phyloP scores from a whole-genome alignment of 2,113 vertebrate genomes.

The Entelurus aequoreus region DNA sequence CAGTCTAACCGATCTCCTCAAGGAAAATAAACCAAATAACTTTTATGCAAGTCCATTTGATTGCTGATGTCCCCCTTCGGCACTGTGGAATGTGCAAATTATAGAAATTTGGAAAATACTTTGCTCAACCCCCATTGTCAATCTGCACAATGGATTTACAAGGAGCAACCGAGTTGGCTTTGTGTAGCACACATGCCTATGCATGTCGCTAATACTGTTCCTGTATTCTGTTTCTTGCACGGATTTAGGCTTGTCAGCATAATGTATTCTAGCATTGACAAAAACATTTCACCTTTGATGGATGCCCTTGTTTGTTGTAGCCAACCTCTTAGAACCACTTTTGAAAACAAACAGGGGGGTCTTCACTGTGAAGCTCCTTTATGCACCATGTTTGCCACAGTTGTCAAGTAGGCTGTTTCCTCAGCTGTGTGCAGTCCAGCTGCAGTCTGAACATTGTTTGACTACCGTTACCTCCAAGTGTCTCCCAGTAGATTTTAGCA shows the following conservation, averaged over 20 bases:
- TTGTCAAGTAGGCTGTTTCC: constrained; percentile 53
- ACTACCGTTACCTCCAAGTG: neutral
- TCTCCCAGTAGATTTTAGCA: constrained; percentile 39
- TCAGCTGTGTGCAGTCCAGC: constrained; percentile 57
- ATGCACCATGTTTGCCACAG: constrained; percentile 36
- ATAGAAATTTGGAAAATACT: constrained; percentile 50
- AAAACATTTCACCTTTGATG: constrained; percentile 40
- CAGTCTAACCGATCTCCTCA: neutral
- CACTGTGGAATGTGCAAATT: constrained; percentile 53
- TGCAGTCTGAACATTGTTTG: constrained; percentile 18
- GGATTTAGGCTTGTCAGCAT: neutral
- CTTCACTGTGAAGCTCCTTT: neutral
- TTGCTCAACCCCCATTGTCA: constrained; percentile 32
- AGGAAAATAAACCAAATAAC: constrained; percentile 27
- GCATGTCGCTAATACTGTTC: constrained; percentile 21
- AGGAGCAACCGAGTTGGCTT: constrained; percentile 46
- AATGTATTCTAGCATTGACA: constrained; percentile 25
- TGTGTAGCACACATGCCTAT: constrained; percentile 44
- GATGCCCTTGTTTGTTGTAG: constrained; percentile 15
- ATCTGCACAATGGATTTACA: constrained; percentile 48
- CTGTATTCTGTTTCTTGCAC: constrained; percentile 19
- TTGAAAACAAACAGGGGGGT: constrained; percentile 3
- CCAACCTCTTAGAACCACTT: constrained; percentile 1
- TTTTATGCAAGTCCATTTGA: constrained; percentile 31
- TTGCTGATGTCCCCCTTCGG: constrained; percentile 34